Conservation (phyloP, 2,113 vertebrate species). For the Empidonax traillii region DNA sequence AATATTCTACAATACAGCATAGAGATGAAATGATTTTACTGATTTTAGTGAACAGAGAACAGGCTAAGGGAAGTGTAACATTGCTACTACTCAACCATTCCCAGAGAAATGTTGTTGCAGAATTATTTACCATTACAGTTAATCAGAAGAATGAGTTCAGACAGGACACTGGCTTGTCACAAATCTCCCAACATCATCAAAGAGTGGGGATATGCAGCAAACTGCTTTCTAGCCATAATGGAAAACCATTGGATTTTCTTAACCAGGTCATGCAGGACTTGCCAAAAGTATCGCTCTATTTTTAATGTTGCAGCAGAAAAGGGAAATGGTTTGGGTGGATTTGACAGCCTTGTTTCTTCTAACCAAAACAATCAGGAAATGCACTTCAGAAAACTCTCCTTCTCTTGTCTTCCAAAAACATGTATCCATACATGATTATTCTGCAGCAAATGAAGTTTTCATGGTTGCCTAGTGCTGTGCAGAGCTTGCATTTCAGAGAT, state of each 20-base stretch:
- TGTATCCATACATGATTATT: background rate
- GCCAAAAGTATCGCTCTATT: background rate
- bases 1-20: no score
- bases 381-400: background rate
- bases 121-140: background rate
- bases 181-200: background rate
- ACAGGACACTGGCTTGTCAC: background rate
- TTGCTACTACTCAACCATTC: background rate
- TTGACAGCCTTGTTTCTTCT: background rate
- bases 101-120: background rate
- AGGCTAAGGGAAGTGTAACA: background rate
- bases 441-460: background rate
- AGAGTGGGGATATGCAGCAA: background rate
- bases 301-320: background rate
- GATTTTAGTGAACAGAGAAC: background rate
- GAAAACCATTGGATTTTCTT: background rate
- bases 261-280: background rate
- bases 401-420: background rate
- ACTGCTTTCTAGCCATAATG: background rate
- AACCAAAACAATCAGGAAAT: background rate
- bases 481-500: background rate
- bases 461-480: background rate
- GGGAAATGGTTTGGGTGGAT: rapidly evolving
- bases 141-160: background rate
- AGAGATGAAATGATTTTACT: no score